These are phyloP conservation scores for Drosophila ficusphila DNA, from an alignment of 1,140 invertebrate genomes.

Conservation along the genomic window DNA sequence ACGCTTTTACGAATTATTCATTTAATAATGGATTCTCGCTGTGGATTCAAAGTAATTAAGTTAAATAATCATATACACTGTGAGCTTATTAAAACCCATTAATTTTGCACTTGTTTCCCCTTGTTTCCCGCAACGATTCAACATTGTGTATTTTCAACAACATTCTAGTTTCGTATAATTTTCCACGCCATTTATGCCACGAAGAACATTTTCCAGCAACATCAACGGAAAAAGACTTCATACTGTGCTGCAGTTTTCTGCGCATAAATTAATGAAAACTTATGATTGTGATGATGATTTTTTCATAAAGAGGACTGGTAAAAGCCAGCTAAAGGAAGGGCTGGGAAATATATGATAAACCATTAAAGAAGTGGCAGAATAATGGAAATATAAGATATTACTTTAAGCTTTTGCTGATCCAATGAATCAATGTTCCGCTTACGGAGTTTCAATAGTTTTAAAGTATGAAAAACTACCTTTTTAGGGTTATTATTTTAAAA, in stretches of 20 bases:
- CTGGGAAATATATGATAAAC: conserved; percentile 34
- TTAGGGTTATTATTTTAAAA: too few species aligned
- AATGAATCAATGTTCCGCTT: too few species aligned
- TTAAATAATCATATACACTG: conserved; percentile 35
- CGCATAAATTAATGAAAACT: conserved; percentile 64
- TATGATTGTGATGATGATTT: conserved; percentile 6
- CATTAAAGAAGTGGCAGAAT: conserved; percentile 19
- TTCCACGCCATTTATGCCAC: conserved; percentile 47
- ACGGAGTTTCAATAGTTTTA: too few species aligned
- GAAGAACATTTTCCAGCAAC: conserved; percentile 46
- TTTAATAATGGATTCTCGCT: conserved; percentile 25
- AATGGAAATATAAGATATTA: too few species aligned
- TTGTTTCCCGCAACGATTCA: neutral
- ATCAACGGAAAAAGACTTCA: conserved; percentile 49
- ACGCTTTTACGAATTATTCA: conserved; percentile 23
- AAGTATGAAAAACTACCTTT: too few species aligned
- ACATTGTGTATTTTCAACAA: conserved; percentile 29
- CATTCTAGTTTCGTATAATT: conserved; percentile 37
- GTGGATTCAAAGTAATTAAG: conserved; percentile 11
- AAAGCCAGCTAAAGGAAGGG: conserved; percentile 14
- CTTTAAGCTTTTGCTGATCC: too few species aligned
- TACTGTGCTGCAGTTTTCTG: conserved; percentile 66
- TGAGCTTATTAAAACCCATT: conserved; percentile 42
- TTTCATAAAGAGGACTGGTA: conserved; percentile 3
- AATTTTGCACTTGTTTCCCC: conserved; percentile 33